These are phyloP conservation scores for Heteropelma amictum DNA, from an alignment of 2,888 invertebrate species.

Conservation along the genomic window DNA sequence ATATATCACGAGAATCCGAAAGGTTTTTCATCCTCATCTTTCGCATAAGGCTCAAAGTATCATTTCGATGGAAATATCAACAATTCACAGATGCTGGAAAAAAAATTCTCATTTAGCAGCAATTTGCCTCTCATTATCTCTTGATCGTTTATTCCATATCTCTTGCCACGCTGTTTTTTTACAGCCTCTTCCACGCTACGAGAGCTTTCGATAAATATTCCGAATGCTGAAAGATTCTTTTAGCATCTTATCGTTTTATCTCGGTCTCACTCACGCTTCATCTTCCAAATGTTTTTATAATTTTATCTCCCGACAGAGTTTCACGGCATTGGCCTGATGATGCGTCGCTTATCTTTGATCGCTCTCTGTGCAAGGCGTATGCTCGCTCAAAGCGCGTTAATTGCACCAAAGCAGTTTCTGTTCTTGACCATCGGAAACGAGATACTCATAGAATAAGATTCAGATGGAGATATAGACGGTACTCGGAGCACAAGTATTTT, in stretches of 20 bases:
- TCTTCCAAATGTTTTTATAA: constrained; percentile 16
- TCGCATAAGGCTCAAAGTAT: too few species aligned
- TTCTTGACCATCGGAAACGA: constrained; percentile 3
- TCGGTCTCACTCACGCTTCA: constrained; percentile 1
- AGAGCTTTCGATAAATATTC: too few species aligned
- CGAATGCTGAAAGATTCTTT: constrained; percentile 7
- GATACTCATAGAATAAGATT: constrained; percentile 3
- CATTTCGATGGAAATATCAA: too few species aligned
- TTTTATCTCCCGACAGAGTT: constrained; percentile 44
- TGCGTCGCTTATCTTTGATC: constrained; percentile 57
- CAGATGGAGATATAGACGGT: constrained; percentile 3
- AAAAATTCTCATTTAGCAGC: too few species aligned
- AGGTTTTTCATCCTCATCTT: too few species aligned
- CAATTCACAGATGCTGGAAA: too few species aligned
- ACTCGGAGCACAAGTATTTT: background rate
- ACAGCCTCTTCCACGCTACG: too few species aligned
- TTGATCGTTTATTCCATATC: too few species aligned
- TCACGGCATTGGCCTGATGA: constrained; percentile 13
- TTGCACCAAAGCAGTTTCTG: constrained; percentile 56
- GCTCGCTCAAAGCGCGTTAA: constrained; percentile 55
- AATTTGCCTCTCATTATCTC: too few species aligned
- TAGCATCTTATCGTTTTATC: constrained; percentile 17
- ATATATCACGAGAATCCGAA: too few species aligned
- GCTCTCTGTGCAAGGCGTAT: constrained; percentile 16
- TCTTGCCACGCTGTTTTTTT: too few species aligned